phyloP scores from a whole-genome alignment of 2,113 vertebrate genomes.

The Emydura subglobosa region DNA sequence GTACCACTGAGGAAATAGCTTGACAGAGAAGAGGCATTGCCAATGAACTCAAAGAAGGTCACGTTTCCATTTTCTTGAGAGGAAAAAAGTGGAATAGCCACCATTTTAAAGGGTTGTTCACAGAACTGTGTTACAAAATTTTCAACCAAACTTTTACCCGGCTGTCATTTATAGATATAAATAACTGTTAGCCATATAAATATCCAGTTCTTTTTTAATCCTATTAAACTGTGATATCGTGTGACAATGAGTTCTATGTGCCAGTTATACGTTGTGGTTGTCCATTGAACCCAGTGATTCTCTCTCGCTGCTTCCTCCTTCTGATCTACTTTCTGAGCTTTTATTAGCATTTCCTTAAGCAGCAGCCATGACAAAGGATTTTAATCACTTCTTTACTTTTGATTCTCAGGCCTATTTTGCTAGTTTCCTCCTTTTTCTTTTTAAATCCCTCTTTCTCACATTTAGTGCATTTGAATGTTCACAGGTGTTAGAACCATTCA shows the following conservation, averaged over 20 bases:
- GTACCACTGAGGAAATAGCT: background rate
- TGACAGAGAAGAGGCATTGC: background rate
- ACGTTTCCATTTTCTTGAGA: background rate
- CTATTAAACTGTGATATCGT: background rate
- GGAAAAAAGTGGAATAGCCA: background rate
- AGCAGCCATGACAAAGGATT: background rate
- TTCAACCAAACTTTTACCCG: background rate
- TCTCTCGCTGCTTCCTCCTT: background rate
- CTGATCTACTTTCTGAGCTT: background rate
- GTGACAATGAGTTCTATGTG: background rate
- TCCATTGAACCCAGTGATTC: too few relatives aligned
- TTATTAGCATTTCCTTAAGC: background rate
- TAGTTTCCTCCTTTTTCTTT: background rate
- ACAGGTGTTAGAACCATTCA: background rate
- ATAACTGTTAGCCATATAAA: background rate
- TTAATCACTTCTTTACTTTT: background rate
- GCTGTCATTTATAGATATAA: background rate
- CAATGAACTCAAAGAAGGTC: background rate
- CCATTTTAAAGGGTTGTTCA: background rate
- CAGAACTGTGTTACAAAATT: background rate
- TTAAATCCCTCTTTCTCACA: background rate
- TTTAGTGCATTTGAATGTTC: background rate
- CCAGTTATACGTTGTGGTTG: background rate
- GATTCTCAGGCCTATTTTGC: background rate
- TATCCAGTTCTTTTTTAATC: background rate